A percentile compares a stretch with the other conserved stretches of the same genome.
phyloP scores from a whole-genome alignment of 64 coral and sea anemone species.

The Stichodactyla mertensii region DNA sequence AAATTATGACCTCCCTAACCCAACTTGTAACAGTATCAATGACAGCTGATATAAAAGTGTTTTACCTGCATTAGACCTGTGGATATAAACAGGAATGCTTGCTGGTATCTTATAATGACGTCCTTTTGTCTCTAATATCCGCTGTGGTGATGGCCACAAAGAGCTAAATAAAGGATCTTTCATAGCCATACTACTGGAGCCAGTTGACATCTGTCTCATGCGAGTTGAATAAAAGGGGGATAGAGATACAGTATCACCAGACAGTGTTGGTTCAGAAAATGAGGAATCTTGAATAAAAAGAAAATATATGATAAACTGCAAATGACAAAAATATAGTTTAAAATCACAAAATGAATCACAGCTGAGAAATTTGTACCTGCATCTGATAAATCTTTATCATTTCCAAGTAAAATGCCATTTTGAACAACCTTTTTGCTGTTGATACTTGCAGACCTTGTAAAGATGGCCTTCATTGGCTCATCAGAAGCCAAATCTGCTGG shows the following conservation, averaged over 20 bases:
- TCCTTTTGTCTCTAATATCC: conserved; percentile 68
- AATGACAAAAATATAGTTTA: background rate
- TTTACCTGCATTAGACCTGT: conserved; percentile 55
- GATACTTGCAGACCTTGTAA: conserved; percentile 26
- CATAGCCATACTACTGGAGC: background rate
- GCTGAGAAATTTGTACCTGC: background rate
- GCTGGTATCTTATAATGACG: conserved; percentile 51
- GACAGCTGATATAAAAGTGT: background rate
- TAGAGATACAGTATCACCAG: background rate
- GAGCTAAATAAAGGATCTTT: conserved; percentile 42
- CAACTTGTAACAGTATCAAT: background rate
- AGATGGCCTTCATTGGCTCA: conserved; percentile 44
- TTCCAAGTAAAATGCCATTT: conserved; percentile 44
- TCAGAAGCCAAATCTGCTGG: conserved; percentile 54
- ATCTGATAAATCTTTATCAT: conserved; percentile 40
- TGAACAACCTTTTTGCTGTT: conserved; percentile 34
- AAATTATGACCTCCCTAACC: background rate
- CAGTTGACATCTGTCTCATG: background rate
- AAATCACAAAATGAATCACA: too few relatives aligned
- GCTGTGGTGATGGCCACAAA: conserved; percentile 89
- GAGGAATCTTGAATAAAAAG: background rate
- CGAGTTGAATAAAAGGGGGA: background rate
- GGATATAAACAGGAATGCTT: conserved; percentile 50
- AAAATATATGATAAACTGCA: background rate
- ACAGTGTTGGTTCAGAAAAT: background rate